Base-by-base conservation (phyloP, 2,113 vertebrate species). In the Salvelinus fontinalis region DNA sequence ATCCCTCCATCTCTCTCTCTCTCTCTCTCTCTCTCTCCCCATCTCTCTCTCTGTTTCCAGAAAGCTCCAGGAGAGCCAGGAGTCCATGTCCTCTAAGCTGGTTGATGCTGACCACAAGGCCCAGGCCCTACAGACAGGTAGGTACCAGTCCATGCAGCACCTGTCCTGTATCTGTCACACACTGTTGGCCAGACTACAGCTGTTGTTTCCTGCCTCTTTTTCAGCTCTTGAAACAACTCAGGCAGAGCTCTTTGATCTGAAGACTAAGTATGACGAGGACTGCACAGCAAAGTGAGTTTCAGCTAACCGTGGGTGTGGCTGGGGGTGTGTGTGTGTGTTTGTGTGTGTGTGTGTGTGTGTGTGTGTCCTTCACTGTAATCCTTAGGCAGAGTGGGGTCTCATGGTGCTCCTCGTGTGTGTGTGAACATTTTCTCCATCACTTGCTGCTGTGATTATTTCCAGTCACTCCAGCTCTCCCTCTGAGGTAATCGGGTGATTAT, bases 211-310 rank as follows among this genome's bases (percentile, higher is more conserved):
- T 13, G 4, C 87, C 71, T 89, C 16, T 70, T 44, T 93, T 92
- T 77, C 92, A 99, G 98, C 96, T 90, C 95, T 99, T 93, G 97
- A 99, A 93, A 95, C 96, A 92, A 98, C 97, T 93, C 96, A 96
- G 95, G 94, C 97, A 84, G 96, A 99, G 87, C 95, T 99, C 90
- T 99, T 99, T 92, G 97, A 99, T 94, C 95, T 99, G 94, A 99
- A 99, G 96, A 95, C 96, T 90, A 99, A 99, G 91, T 99, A 98
- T 1, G 98, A 99, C 82, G 96, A 99, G 93, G 97, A 99, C 90
- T 96, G 95, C 79, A 96, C 97, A 85, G 98, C 98, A 92, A 99
- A 99, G 98, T 99, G 95, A 92, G 97, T 94, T 27, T 27, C 79
- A 79, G 39, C 44, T 67, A 0, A 51, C n/a, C 24, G 16, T 57